phyloP scores from a whole-genome alignment of 1,140 invertebrate genomes.

The Formica exsecta region DNA sequence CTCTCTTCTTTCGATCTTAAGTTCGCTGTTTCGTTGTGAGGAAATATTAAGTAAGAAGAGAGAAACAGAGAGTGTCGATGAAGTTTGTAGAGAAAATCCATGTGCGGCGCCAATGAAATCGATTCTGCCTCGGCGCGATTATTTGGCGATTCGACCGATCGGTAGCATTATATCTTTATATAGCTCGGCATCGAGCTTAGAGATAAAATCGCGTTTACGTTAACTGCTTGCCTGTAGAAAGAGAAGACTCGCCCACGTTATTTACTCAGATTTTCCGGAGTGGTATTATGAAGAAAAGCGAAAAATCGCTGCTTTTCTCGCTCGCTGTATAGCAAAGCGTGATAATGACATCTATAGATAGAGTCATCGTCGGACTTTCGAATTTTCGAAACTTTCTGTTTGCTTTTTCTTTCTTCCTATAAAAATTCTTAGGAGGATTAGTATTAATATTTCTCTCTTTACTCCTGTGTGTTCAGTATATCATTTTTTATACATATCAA shows the following conservation, averaged over 20 bases:
- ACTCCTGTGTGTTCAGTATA: background rate
- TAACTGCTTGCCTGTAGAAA: constrained; percentile 20
- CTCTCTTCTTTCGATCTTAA: constrained; percentile 10
- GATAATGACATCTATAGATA: constrained; percentile 2
- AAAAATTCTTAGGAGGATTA: background rate
- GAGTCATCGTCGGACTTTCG: background rate
- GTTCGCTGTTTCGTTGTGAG: constrained; percentile 44
- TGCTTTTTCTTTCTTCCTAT: background rate
- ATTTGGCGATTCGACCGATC: constrained; percentile 61
- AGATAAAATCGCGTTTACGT: constrained; percentile 75
- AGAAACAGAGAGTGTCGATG: constrained; percentile 50
- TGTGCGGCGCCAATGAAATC: constrained; percentile 44
- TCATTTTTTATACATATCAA: background rate
- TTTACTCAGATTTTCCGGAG: constrained; percentile 36
- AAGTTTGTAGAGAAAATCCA: constrained; percentile 22
- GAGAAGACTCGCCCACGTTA: constrained; percentile 27
- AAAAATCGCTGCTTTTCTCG: constrained; percentile 1
- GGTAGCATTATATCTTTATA: constrained; percentile 62
- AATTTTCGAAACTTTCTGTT: background rate
- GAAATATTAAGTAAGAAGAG: constrained; percentile 59
- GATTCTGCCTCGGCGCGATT: constrained; percentile 47
- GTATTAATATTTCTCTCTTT: background rate
- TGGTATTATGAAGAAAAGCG: constrained; percentile 7
- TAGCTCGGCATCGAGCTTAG: constrained; percentile 52
- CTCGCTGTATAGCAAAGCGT: background rate